Evolutionary conservation across 2,113 vertebrate genomes (phyloP).

Genomic region (Heteronetta atricapilla): DNA sequence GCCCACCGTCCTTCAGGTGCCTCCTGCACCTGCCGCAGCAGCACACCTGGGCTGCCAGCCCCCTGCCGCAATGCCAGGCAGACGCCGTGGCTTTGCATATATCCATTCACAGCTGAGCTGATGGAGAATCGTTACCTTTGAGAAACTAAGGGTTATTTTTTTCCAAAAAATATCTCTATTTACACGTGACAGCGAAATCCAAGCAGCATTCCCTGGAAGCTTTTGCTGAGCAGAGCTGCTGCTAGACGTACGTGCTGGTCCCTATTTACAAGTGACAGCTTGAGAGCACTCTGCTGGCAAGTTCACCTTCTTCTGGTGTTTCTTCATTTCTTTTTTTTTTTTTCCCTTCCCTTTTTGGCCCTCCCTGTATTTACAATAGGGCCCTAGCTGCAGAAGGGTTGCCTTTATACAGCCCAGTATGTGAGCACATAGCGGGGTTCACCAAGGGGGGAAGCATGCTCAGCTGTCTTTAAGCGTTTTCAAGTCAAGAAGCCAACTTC

Average conservation of each 20-base stretch:
- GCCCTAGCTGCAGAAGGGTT: fast-evolving
- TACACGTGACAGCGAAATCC: slow-evolving; percentile 58
- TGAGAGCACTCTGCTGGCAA: neutral
- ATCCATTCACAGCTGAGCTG: slow-evolving; percentile 29
- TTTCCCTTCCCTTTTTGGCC: neutral
- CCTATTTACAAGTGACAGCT: slow-evolving; percentile 10
- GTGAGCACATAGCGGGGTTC: neutral
- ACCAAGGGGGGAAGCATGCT: neutral
- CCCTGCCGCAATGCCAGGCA: neutral
- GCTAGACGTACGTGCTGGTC: neutral
- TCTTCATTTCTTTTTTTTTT: neutral
- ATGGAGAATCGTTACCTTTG: slow-evolving; percentile 35
- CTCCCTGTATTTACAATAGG: neutral
- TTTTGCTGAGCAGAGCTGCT: neutral
- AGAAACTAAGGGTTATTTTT: slow-evolving; percentile 42
- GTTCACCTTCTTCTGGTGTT: neutral
- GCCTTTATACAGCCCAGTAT: neutral
- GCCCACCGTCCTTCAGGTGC: neutral
- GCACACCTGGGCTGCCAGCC: neutral
- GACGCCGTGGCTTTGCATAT: fast-evolving
- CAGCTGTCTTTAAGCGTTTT: neutral
- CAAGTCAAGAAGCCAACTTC: neutral
- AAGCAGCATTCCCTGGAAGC: neutral
- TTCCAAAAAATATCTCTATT: slow-evolving; percentile 54
- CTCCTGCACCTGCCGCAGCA: fast-evolving